Percentiles rank a stretch among this genome's conserved stretches.
Evolutionary conservation across 2,113 vertebrate species (phyloP).

Genomic region (Malaclemys terrapin): DNA sequence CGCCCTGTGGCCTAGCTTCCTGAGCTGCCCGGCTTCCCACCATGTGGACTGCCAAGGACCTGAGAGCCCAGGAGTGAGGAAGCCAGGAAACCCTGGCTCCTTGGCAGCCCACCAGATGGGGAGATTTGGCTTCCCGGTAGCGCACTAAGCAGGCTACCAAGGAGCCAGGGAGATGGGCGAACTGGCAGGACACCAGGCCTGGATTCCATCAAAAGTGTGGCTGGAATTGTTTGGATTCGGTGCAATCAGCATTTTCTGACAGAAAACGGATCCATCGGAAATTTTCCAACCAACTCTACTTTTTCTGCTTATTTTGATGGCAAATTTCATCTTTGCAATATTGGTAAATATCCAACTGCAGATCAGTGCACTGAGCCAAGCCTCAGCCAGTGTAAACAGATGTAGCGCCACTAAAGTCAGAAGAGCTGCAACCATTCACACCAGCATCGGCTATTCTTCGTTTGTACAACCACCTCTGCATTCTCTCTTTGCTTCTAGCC

Average conservation of each 20-base stretch:
- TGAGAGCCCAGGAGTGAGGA: background rate
- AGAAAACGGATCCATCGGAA: background rate
- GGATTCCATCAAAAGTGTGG: background rate
- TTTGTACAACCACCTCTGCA: background rate
- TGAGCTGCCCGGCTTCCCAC: background rate
- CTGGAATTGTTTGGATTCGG: background rate
- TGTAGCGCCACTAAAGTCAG: background rate
- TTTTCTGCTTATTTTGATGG: background rate
- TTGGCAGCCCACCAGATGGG: background rate
- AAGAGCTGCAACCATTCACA: background rate
- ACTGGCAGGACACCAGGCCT: background rate
- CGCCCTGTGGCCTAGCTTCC: background rate
- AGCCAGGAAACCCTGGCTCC: background rate
- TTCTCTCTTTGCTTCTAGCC: background rate
- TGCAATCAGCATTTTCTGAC: background rate
- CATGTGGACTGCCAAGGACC: background rate
- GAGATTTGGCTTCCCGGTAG: background rate
- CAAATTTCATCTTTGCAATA: background rate
- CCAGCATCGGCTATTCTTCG: accelerated
- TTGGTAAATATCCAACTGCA: background rate
- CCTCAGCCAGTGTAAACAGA: background rate
- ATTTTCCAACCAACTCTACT: background rate
- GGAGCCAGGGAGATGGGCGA: background rate
- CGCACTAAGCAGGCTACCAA: background rate
- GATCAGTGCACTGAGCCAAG: background rate